phyloP scores from a whole-genome alignment of 2,113 vertebrate genomes.

The Crotalus tigris region DNA sequence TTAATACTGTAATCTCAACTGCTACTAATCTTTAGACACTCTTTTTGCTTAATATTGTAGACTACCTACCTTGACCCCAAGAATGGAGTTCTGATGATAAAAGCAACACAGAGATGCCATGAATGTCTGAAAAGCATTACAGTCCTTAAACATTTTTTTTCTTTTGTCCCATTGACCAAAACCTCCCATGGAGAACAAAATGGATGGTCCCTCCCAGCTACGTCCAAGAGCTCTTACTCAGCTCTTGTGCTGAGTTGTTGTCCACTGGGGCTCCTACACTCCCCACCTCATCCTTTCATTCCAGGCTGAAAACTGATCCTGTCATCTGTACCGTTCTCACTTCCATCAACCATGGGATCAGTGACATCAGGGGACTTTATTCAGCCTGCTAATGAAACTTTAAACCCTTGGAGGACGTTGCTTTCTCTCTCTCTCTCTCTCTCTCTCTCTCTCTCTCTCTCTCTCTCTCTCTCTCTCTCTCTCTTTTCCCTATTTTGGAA shows the following conservation, averaged over 20 bases:
- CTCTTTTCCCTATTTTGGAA: constrained; percentile 41
- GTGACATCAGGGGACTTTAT: constrained; percentile 78
- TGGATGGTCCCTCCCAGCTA: constrained; percentile 16
- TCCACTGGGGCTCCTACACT: constrained; percentile 25
- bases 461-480: background rate
- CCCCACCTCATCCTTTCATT: constrained; percentile 34
- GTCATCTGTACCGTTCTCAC: constrained; percentile 56
- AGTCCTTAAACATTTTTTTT: constrained; percentile 84
- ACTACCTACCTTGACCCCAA: constrained; percentile 84
- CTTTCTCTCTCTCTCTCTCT: background rate
- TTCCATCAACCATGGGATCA: constrained; percentile 72
- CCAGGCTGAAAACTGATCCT: constrained; percentile 61
- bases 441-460: background rate
- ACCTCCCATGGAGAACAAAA: constrained; percentile 33
- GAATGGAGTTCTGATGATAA: constrained; percentile 86
- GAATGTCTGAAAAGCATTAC: constrained; percentile 79
- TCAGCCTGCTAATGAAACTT: constrained; percentile 78
- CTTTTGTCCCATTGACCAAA: constrained; percentile 18
- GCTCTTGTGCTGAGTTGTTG: constrained; percentile 18
- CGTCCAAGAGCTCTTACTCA: constrained; percentile 17
- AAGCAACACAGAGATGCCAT: constrained; percentile 90
- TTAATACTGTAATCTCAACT: background rate
- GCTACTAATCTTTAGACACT: background rate
- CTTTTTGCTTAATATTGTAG: constrained; percentile 16
- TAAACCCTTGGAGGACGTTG: constrained; percentile 64